A percentile compares a stretch with the other conserved stretches of the same genome.
Evolutionary conservation across 2,797 vertebrate species (phyloP).

Genomic region (Melanogrammus aeglefinus): DNA sequence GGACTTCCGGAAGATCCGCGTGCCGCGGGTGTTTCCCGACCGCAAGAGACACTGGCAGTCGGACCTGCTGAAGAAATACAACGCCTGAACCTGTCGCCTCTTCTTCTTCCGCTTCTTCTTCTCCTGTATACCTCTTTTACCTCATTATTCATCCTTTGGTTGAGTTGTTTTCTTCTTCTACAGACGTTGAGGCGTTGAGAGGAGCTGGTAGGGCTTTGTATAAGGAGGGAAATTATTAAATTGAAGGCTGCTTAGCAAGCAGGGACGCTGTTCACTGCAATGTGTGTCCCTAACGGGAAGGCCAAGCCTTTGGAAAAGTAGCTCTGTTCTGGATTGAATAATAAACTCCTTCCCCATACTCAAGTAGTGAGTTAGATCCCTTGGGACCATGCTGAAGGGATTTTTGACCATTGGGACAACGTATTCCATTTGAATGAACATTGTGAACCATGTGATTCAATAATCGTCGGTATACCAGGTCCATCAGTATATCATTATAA

Average conservation of each 20-base stretch:
- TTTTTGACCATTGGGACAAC: too few species aligned
- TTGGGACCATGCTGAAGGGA: too few species aligned
- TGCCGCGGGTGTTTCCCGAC: slow-evolving; percentile 82
- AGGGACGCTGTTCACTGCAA: neutral
- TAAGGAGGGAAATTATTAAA: neutral
- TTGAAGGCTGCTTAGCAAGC: neutral
- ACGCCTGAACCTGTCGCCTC: slow-evolving; percentile 60
- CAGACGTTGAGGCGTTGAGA: neutral
- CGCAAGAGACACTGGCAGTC: slow-evolving; percentile 89
- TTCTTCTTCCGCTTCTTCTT: too few species aligned
- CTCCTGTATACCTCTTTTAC: neutral
- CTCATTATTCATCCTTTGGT: neutral
- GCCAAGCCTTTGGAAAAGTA: neutral
- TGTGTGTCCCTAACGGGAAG: neutral
- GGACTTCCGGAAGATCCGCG: slow-evolving; percentile 83
- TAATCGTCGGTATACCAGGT: neutral
- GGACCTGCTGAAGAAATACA: slow-evolving; percentile 87
- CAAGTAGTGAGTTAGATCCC: too few species aligned
- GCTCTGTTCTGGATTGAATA: neutral
- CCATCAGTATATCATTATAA: neutral
- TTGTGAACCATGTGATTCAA: neutral
- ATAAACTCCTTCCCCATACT: neutral
- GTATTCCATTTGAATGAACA: too few species aligned
- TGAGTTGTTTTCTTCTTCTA: neutral
- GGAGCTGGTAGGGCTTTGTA: neutral